Conservation (phyloP, 2,113 vertebrate species). For the Callipepla squamata region DNA sequence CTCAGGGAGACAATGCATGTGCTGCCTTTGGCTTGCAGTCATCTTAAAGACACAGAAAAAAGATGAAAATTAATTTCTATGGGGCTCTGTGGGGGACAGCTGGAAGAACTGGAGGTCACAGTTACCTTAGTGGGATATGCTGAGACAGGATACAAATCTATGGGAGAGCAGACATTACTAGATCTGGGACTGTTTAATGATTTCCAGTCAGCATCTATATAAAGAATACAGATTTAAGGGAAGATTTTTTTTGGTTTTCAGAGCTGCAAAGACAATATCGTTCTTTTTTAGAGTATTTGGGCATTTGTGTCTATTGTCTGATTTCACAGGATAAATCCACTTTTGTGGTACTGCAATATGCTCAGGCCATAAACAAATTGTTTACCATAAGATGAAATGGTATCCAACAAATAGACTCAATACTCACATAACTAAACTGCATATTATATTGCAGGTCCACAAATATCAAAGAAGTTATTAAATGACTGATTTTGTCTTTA, state of each 20-base stretch:
- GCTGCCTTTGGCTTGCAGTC: background rate
- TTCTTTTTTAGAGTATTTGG: background rate
- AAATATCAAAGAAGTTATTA: background rate
- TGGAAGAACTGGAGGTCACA: background rate
- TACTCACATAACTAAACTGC: background rate
- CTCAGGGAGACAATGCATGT: accelerated
- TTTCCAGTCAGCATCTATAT: background rate
- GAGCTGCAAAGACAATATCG: background rate
- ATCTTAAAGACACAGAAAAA: background rate
- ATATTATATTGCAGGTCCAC: background rate
- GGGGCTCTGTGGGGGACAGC: background rate
- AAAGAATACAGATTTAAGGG: background rate
- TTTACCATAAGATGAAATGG: background rate
- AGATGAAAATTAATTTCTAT: background rate
- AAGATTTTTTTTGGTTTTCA: background rate
- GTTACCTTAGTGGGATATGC: background rate
- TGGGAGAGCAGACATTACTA: background rate
- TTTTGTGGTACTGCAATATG: background rate
- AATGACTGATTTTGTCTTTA: background rate
- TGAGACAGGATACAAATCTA: background rate
- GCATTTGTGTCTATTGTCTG: background rate
- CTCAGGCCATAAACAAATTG: background rate
- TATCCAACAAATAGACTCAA: background rate
- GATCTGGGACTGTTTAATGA: background rate
- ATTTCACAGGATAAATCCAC: background rate